Conservation (phyloP, 2,797 vertebrate genomes). For the Tamandua tetradactyla region DNA sequence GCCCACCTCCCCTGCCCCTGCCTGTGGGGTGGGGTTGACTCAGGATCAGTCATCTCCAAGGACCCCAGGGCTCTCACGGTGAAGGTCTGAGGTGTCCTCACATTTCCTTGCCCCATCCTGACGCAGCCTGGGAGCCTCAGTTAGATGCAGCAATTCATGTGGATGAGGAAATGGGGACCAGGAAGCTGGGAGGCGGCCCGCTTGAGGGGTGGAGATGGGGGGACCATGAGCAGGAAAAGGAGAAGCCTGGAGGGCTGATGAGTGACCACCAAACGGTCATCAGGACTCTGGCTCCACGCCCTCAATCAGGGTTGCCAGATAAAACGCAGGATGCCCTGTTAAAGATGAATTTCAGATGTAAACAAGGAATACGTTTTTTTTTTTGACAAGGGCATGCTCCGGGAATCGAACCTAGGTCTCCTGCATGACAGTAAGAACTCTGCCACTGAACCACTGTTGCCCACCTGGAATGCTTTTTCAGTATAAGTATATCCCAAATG, state of each 20-base stretch:
- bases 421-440: too few species aligned
- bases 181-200: constrained; percentile 49
- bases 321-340: neutral
- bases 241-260: neutral
- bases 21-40: constrained; percentile 20
- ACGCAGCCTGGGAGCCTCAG: neutral
- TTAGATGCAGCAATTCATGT: neutral
- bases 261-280: neutral
- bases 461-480: too few species aligned
- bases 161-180: constrained; percentile 53
- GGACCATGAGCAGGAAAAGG: neutral
- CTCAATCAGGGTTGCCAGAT: neutral
- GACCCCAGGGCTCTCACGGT: neutral
- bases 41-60: neutral
- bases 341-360: neutral
- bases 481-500: neutral
- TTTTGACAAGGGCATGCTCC: too few species aligned
- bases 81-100: neutral
- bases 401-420: too few species aligned
- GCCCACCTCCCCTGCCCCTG: neutral
- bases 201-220: neutral
- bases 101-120: constrained; percentile 32
- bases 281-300: neutral
- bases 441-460: too few species aligned
- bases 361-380: neutral